Conservation (phyloP, 2,888 invertebrate genomes). For the Drosophila sordidula region DNA sequence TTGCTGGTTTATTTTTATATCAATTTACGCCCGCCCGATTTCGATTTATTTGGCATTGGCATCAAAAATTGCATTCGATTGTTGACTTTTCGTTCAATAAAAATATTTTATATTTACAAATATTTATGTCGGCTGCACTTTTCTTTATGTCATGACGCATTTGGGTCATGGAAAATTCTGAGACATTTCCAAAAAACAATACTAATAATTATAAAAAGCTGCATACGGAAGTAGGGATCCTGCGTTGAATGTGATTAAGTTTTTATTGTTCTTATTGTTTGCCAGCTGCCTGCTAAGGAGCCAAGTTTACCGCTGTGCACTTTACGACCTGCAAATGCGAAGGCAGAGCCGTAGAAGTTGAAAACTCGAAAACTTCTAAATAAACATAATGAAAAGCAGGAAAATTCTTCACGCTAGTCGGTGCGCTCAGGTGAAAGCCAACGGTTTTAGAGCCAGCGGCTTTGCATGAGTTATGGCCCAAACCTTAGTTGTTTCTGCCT, state of each 20-base stretch:
- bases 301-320: constrained; percentile 26
- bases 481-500: constrained; percentile 9
- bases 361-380: constrained; percentile 41
- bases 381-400: constrained; percentile 38
- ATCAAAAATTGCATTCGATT: constrained; percentile 35
- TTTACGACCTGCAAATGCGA: constrained; percentile 36
- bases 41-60: constrained; percentile 46
- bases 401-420: constrained; percentile 9
- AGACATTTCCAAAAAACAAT: constrained; percentile 7
- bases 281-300: constrained; percentile 3
- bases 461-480: constrained; percentile 33
- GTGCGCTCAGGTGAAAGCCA: constrained; percentile 34
- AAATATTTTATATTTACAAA: constrained; percentile 34
- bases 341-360: constrained; percentile 6
- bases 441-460: constrained; percentile 11
- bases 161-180: constrained; percentile 38
- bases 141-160: constrained; percentile 11
- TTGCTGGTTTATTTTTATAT: constrained; percentile 22
- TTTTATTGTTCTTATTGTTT: constrained; percentile 39
- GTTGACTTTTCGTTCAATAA: constrained; percentile 11
- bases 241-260: constrained; percentile 37
- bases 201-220: constrained; percentile 2
- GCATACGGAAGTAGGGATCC: constrained; percentile 17
- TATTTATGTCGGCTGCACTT: constrained; percentile 17
- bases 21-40: constrained; percentile 1